These are phyloP conservation scores for Sebastes alutus DNA, from an alignment of 2,797 vertebrate species.

Conservation along the genomic window DNA sequence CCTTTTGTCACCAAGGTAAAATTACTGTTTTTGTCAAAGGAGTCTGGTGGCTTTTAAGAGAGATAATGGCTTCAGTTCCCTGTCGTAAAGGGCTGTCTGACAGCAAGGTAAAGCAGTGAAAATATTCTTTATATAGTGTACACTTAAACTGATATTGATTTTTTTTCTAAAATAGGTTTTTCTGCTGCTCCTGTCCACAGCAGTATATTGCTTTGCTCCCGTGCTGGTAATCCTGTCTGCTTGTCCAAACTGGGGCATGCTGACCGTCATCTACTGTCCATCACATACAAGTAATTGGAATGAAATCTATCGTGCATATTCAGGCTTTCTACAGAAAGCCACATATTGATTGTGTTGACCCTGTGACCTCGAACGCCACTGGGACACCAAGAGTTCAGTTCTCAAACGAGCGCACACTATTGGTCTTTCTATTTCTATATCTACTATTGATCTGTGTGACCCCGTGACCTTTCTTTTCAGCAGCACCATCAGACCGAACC, in stretches of 20 bases:
- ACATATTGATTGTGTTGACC: slow-evolving; percentile 2
- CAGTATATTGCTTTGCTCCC: neutral
- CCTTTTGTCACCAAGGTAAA: neutral
- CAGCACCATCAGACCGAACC: neutral
- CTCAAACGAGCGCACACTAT: neutral
- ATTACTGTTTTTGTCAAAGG: too few species aligned
- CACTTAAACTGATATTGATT: too few species aligned
- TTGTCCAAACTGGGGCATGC: neutral
- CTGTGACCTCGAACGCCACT: neutral
- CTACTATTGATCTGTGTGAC: slow-evolving; percentile 33
- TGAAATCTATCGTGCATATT: neutral
- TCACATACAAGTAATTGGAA: neutral
- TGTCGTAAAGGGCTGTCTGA: too few species aligned
- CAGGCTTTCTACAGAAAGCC: neutral
- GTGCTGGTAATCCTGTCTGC: neutral
- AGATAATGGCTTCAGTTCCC: too few species aligned
- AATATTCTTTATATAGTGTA: too few species aligned
- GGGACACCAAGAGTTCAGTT: neutral
- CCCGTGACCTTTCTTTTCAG: slow-evolving; percentile 13
- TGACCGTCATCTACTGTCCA: neutral
- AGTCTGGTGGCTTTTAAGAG: too few species aligned
- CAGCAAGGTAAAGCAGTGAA: too few species aligned
- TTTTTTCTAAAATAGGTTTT: too few species aligned
- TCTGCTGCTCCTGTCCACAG: too few species aligned
- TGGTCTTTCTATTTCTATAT: neutral